Evolutionary conservation across 2,888 invertebrate genomes (phyloP), one percentile per base, ranked within the genome.

Genomic region (Trissonchulus sp.): DNA sequence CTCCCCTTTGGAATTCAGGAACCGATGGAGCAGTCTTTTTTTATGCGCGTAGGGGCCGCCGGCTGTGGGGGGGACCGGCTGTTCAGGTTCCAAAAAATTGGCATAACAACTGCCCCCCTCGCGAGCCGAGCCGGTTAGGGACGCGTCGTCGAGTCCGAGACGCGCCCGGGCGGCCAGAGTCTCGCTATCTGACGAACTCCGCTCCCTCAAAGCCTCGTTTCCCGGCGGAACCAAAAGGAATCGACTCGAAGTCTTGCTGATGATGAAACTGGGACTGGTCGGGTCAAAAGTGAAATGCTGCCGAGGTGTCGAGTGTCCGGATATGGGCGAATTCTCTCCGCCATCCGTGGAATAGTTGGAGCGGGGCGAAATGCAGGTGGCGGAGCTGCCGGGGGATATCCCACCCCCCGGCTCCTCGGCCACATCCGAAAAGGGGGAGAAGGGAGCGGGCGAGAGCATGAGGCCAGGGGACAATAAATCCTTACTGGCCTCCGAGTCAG

Each of bases 121-220:
- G 38, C 34, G 8, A 3, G 15, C 28, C 28, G 3, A 8, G 35
- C n/a, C n/a, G 65, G 8, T 28, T 63, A 30, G 65, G 8, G 28
- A 3, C 3, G 65, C n/a, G 63, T 73, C 33, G 73, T 18, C n/a
- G 28, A 37, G 28, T 34, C 23, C 74, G 28, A 31, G 33, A 3
- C 36, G 18, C 37, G 8, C 31, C 8, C 48, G 48, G 8, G 48
- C 23, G 8, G 48, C 48, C 48, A 80, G 77, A 81, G 82, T 81
- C 73, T 83, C 83, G 31, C 80, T 80, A 68, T 83, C 83, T 2
- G 82, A 83, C 23, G 82, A 79, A 63, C 81, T 81, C 18, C 83
- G 79, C 68, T 82, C 83, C 68, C 69, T 60, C 3, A 31, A 23
- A 33, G 8, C 35, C 33, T 28, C 48, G 8, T 8, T 48, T 15